Conservation (phyloP, 2,888 invertebrate genomes). For the Callimorpha dominula region DNA sequence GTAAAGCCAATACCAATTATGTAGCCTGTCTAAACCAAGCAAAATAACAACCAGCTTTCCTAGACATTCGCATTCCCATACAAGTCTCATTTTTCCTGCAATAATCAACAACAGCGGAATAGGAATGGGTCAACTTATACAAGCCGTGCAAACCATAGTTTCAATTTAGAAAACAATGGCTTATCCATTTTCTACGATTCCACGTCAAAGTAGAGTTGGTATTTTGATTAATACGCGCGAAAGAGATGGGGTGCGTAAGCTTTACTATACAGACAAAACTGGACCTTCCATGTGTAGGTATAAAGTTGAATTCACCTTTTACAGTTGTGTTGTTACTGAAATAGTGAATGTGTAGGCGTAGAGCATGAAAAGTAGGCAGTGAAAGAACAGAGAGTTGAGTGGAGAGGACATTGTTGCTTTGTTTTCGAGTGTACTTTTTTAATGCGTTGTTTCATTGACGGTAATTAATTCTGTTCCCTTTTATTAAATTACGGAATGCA, state of each 20-base stretch:
- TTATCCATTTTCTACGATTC: slow-evolving; percentile 86
- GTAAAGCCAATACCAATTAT: slow-evolving; percentile 77
- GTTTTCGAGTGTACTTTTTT: slow-evolving; percentile 52
- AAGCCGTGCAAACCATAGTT: slow-evolving; percentile 79
- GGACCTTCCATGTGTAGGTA: slow-evolving; percentile 58
- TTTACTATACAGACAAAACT: slow-evolving; percentile 51
- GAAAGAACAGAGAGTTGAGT: slow-evolving; percentile 73
- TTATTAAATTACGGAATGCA: slow-evolving; percentile 36
- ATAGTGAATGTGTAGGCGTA: slow-evolving; percentile 85
- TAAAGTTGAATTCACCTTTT: slow-evolving; percentile 69
- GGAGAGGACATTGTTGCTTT: slow-evolving; percentile 75
- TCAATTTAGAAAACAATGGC: slow-evolving; percentile 86
- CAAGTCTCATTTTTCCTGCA: slow-evolving; percentile 36
- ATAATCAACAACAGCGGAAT: slow-evolving; percentile 34
- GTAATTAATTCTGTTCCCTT: slow-evolving; percentile 46
- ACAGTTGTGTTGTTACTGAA: slow-evolving; percentile 73
- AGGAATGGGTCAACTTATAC: slow-evolving; percentile 62
- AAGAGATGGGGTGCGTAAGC: slow-evolving; percentile 80
- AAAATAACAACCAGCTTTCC: slow-evolving; percentile 54
- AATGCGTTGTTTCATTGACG: slow-evolving; percentile 30
- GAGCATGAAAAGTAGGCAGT: slow-evolving; percentile 85
- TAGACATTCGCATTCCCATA: slow-evolving; percentile 56
- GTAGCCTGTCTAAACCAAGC: slow-evolving; percentile 80
- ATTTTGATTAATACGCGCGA: slow-evolving; percentile 86
- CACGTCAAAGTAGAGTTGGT: slow-evolving; percentile 85